A percentile compares a stretch with the other conserved stretches of the same genome.
These are phyloP conservation scores for Luffia ferchaultella DNA, from an alignment of 2,888 invertebrate species.

Conservation along the genomic window DNA sequence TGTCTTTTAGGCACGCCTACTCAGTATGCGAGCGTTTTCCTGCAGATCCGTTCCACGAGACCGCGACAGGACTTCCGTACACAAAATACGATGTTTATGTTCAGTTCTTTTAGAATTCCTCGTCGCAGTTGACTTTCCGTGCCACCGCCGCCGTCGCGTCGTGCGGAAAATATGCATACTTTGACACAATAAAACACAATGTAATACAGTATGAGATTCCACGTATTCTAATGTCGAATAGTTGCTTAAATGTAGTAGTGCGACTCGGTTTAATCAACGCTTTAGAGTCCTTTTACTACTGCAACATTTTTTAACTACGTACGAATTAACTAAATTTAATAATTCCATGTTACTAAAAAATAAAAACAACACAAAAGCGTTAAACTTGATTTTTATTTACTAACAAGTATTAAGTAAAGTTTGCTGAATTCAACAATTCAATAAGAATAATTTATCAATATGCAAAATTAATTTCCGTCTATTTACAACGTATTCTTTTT, in stretches of 20 bases:
- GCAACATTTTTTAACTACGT: slow-evolving; percentile 1
- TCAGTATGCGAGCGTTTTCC: slow-evolving; percentile 65
- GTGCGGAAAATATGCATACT: slow-evolving; percentile 42
- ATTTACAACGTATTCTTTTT: too few species aligned
- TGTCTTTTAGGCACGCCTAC: slow-evolving; percentile 64
- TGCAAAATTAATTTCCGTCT: too few species aligned
- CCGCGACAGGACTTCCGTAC: slow-evolving; percentile 60
- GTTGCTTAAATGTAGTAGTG: not conserved
- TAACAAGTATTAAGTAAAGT: too few species aligned
- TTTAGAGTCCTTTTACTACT: slow-evolving; percentile 1
- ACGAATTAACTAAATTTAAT: too few species aligned
- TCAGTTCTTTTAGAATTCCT: slow-evolving; percentile 59
- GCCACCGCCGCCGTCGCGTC: slow-evolving; percentile 40
- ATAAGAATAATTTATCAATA: too few species aligned
- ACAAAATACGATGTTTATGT: slow-evolving; percentile 61
- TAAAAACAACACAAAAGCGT: too few species aligned
- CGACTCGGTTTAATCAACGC: not conserved
- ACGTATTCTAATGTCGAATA: not conserved
- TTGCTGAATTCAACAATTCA: too few species aligned
- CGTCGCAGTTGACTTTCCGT: slow-evolving; percentile 54
- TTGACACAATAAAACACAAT: slow-evolving; percentile 15
- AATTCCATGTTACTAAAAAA: too few species aligned
- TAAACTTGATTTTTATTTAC: too few species aligned
- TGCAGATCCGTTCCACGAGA: slow-evolving; percentile 61
- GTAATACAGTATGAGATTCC: not conserved